phyloP scores from a whole-genome alignment of 2,888 invertebrate genomes.

The Capitulum mitella region DNA sequence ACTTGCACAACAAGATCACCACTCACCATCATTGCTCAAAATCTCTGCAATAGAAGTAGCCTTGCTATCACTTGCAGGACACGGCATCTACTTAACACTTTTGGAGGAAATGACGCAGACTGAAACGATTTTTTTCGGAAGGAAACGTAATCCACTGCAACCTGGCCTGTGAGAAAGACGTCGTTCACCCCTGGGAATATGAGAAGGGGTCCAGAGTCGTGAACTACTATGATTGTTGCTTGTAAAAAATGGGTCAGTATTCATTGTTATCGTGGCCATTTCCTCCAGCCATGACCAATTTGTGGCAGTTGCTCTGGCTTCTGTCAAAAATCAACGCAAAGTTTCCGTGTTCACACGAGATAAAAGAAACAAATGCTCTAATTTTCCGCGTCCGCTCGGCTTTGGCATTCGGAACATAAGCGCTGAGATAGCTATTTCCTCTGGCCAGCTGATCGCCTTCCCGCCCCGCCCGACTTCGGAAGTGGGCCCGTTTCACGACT shows the following conservation, averaged over 20 bases:
- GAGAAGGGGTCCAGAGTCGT: background rate
- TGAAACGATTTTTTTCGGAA: background rate
- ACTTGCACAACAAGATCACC: too few species aligned
- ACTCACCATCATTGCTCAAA: too few species aligned
- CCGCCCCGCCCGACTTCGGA: background rate
- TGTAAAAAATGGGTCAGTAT: background rate
- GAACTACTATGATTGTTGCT: background rate
- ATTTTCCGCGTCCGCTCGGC: slow-evolving; percentile 11
- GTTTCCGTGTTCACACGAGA: slow-evolving; percentile 22
- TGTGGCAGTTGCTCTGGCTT: background rate
- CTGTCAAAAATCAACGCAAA: background rate
- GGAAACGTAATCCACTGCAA: background rate
- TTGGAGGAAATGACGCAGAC: background rate
- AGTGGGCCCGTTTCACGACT: background rate
- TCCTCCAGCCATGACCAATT: slow-evolving; percentile 2
- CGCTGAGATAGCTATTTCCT: background rate
- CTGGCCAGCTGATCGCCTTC: background rate
- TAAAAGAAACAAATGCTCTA: background rate
- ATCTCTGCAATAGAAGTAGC: too few species aligned
- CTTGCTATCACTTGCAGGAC: too few species aligned
- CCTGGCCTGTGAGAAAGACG: background rate
- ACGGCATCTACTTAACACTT: too few species aligned
- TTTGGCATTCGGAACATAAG: background rate
- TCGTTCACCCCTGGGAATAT: background rate
- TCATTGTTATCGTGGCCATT: background rate